Conservation (phyloP, 2,113 vertebrate genomes). For the Thunnus thynnus region DNA sequence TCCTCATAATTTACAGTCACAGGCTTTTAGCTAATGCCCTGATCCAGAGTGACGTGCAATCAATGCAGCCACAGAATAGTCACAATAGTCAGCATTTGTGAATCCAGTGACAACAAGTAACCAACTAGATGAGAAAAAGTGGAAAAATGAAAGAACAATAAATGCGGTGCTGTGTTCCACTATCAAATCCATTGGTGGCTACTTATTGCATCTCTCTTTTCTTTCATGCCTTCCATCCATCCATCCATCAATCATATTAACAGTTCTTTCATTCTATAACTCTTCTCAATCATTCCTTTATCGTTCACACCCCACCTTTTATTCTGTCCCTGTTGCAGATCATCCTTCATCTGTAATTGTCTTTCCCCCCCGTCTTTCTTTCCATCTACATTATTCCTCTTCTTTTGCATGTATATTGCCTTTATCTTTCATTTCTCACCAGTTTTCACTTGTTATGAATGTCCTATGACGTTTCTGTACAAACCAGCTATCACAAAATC, state of each 20-base stretch:
- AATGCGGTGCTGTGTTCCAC: not conserved
- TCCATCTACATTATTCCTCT: not conserved
- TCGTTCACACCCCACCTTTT: not conserved
- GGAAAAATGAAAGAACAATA: not conserved
- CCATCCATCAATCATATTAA: too few species aligned
- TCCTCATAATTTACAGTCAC: constrained; percentile 41
- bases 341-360: not conserved
- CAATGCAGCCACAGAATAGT: constrained; percentile 8
- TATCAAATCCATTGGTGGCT: not conserved
- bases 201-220: not conserved
- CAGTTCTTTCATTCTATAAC: not conserved
- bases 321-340: not conserved
- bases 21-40: constrained; percentile 53
- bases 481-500: constrained; percentile 3
- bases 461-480: not conserved
- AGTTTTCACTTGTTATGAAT: constrained; percentile 11
- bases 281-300: constrained; percentile 11
- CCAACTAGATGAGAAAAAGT: not conserved
- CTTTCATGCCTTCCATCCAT: not conserved
- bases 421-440: constrained; percentile 16
- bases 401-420: not conserved
- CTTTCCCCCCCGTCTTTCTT: not conserved
- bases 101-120: not conserved
- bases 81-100: constrained; percentile 20
- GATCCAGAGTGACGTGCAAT: constrained; percentile 8